A percentile compares a stretch with the other conserved stretches of the same genome.
Conservation (phyloP, 2,888 invertebrate genomes). For the Macropis europaea region DNA sequence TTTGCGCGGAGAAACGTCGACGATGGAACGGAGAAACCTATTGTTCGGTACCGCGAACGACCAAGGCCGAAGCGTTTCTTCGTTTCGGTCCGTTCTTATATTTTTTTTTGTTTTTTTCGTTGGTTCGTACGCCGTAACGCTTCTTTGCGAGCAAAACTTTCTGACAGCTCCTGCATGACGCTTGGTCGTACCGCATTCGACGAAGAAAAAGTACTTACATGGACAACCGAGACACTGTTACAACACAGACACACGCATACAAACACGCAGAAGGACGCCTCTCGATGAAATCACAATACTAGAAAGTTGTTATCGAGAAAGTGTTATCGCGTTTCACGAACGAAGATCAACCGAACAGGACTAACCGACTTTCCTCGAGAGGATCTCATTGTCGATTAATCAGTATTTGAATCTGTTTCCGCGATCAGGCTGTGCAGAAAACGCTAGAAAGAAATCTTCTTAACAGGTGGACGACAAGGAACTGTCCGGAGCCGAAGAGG, state of each 20-base stretch:
- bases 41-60: background rate
- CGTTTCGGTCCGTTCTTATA: background rate
- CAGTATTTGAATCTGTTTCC: constrained; percentile 22
- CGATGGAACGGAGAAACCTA: background rate
- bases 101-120: background rate
- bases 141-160: constrained; percentile 35
- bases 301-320: background rate
- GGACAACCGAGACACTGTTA: constrained; percentile 55
- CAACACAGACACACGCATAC: constrained; percentile 47
- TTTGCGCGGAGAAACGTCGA: background rate
- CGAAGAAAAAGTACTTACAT: constrained; percentile 37
- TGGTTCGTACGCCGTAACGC: constrained; percentile 10
- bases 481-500: constrained; percentile 83
- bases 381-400: constrained; percentile 39
- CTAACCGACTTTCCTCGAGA: constrained; percentile 52
- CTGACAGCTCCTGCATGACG: constrained; percentile 66
- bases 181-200: constrained; percentile 62
- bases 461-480: constrained; percentile 82
- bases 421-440: constrained; percentile 23
- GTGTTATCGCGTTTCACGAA: background rate
- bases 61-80: background rate
- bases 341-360: background rate
- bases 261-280: constrained; percentile 45
- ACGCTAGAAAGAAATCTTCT: constrained; percentile 64
- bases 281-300: constrained; percentile 51